Evolutionary conservation across 2,113 vertebrate species (phyloP), one percentile per base, ranked within the genome.

Genomic region (Zosterops hypoxanthus): DNA sequence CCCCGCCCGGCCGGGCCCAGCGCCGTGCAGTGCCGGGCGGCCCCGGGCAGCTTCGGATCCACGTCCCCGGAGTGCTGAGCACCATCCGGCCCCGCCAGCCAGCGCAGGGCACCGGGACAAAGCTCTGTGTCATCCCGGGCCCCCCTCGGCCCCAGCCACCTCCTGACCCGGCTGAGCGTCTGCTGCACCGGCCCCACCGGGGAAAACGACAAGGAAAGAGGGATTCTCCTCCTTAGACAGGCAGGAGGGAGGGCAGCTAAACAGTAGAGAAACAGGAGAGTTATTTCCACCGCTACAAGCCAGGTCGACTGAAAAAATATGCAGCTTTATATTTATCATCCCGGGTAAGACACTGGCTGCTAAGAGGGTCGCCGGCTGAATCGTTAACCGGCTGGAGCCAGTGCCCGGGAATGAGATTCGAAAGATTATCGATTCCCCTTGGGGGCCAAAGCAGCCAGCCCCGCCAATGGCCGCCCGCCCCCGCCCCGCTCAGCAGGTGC

Each of bases 401-500:
- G 82, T 2, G 82, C 66, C 75, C 39, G 47, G 63, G 71, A 47
- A 57, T 65, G 68, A 70, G 71, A 72, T 86, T 70, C 86, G 53
- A 36, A 65, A 53, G 28, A 63, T 68, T 90, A 92, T 79, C 15
- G 92, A 91, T 90, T 82, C 90, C 53, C 71, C 86, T 76, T 73
- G 68, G 8, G 85, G 79, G 85, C 75, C 60, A 49, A 79, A 84
- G 5, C n/a, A 23, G 47, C 5, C 17, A 14, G 50, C 53, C 39
- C 57, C 17, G 12, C 50, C 79, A 36, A 15, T 55, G 64, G 64
- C 56, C 39, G 49, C 53, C 23, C 29, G 29, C 63, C 61, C 26
- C 80, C 57, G 55, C 47, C 63, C 76, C 29, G 72, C 82, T 86
- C 89, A 39, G 92, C 90, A 85, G 96, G 82, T 93, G 82, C 61